Evolutionary conservation across 2,888 invertebrate genomes (phyloP), one percentile per base, ranked within the genome.

Genomic region (Stenoptilia bipunctidactyla): DNA sequence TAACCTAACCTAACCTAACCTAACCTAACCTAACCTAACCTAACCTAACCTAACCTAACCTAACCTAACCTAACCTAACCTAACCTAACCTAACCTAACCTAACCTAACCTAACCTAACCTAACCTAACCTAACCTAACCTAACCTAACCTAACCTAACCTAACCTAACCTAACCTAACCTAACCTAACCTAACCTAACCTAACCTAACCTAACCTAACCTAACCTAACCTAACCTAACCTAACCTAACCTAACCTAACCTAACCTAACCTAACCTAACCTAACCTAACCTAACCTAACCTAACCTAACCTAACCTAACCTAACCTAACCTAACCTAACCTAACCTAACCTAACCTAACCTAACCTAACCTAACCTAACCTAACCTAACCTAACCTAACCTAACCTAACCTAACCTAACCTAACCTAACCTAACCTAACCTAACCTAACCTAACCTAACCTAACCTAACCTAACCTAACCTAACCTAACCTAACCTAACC

Each of bases 1-100:
- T 39, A 42, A 42, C 42, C 42, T 39, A 42, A 42, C 40, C 46
- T 40, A 40, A 41, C 46, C 42, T 39, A 43, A 41, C 38, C 41
- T 42, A 38, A 40, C 41, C 38, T 38, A 39, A 34, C 38, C 41
- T 34, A 44, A 44, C 37, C 37, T 36, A 34, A 27, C 15, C 14
- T 37, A 37, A 37, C 37, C 37, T 37, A 37, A 37, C 37, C 37
- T 37, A 37, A 37, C 37, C 37, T 37, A 37, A 37, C 37, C 37
- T 37, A 37, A 37, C 37, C 37, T 37, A 37, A 37, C 37, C 37
- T 37, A 37, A 37, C 37, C 37, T 37, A 37, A 37, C 37, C 37
- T 25, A 25, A 25, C 25, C 25, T 25, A 25, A 25, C 25, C 25
- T 25, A 37, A 37, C 27, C 37, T 37, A 37, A 25, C 27, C 25